Evolutionary conservation across 2,888 invertebrate genomes (phyloP).

Genomic region (Chironomus riparius): DNA sequence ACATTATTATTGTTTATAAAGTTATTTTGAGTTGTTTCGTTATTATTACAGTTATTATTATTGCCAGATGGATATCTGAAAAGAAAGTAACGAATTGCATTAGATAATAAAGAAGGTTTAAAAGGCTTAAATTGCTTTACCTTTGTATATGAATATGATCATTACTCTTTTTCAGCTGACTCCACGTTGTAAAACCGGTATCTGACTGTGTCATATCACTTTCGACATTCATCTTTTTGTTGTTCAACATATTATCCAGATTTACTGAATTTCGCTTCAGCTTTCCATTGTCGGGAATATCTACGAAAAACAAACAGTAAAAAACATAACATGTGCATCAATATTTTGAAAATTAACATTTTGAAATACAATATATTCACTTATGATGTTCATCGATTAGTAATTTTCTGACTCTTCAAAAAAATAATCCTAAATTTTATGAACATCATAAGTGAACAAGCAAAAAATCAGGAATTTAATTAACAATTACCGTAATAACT

Average conservation of each 20-base stretch:
- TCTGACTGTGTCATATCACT: constrained; percentile 81
- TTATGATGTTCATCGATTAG: no score
- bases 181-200: constrained; percentile 82
- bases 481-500: constrained; percentile 53
- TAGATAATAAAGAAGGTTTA: not conserved
- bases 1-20: constrained; percentile 30
- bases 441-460: no score
- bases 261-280: constrained; percentile 40
- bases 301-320: not conserved
- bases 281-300: constrained; percentile 31
- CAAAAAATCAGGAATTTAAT: not conserved
- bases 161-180: constrained; percentile 66
- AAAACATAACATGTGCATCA: no score
- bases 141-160: constrained; percentile 46
- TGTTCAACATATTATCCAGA: constrained; percentile 40
- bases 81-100: constrained; percentile 20
- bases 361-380: no score
- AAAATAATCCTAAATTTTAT: no score
- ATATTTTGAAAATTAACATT: no score
- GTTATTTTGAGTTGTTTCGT: not conserved
- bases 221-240: constrained; percentile 47
- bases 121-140: constrained; percentile 35
- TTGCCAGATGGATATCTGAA: constrained; percentile 66
- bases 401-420: no score
- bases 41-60: constrained; percentile 43